Evolutionary conservation across 2,797 vertebrate species (phyloP).

Genomic region (Fratercula arctica): DNA sequence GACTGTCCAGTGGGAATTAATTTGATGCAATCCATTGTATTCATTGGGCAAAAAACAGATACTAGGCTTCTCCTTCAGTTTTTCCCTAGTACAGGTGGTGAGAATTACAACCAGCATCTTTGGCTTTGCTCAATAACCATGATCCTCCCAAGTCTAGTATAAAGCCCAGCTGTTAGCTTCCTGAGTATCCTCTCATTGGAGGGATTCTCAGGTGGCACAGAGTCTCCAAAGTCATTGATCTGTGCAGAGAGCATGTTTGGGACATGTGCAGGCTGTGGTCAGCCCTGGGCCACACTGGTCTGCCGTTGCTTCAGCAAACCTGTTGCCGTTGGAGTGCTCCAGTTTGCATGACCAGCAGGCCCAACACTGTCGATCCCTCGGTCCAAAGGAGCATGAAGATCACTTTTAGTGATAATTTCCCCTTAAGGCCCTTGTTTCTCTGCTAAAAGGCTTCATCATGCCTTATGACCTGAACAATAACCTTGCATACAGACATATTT

Average conservation of each 20-base stretch:
- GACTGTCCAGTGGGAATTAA: background rate
- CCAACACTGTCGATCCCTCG: background rate
- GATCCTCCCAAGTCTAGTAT: background rate
- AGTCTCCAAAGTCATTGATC: background rate
- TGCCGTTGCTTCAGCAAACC: background rate
- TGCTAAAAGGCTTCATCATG: background rate
- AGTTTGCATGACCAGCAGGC: background rate
- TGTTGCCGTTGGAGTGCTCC: background rate
- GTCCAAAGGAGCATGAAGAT: background rate
- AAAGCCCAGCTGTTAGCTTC: background rate
- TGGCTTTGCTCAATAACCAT: background rate
- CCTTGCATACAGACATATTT: background rate
- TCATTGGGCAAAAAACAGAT: background rate
- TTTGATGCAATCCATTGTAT: background rate
- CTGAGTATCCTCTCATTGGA: background rate
- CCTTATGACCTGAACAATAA: background rate
- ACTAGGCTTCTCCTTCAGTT: background rate
- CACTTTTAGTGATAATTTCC: background rate
- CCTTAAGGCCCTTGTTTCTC: background rate
- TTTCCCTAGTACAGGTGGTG: background rate
- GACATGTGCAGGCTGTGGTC: background rate
- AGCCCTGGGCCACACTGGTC: background rate
- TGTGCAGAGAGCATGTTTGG: background rate
- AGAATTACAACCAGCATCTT: background rate
- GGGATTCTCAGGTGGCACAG: background rate